Evolutionary conservation across 2,888 invertebrate species (phyloP), one percentile per base, ranked within the genome.

Genomic region (Matsumyia berberina): DNA sequence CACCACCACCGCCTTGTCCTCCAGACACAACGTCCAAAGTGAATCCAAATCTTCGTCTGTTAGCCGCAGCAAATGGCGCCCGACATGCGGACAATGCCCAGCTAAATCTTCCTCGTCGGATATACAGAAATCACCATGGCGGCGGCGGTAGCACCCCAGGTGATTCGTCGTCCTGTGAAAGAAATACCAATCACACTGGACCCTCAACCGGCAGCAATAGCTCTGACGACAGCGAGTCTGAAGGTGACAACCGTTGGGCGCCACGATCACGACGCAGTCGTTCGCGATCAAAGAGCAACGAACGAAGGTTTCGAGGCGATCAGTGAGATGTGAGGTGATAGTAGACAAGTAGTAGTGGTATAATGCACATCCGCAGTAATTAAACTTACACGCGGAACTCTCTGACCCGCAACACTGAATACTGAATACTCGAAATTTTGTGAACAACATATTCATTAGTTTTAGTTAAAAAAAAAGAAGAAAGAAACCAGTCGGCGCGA

Each of bases 201-300:
- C 74, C 72, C 29, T 72, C 73, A 58, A 76, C 69, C n/a, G 73
- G 39, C 15, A 86, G 67, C 42, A 81, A 85, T 73, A 89, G 88
- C 77, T 89, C 89, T 1, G 88, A 88, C 78, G 88, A 88, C 35
- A 88, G 88, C 77, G 89, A 89, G 76, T 87, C 87, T n/a, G 77
- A 74, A 19, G 83, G 78, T n/a, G 87, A 87, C 73, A 87, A 87
- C 74, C 83, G 88, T 67, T 89, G 88, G 88, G 87, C 86, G 44
- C 86, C 86, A 74, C 86, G 87, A 60, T 83, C 87, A 46, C 87
- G 88, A 57, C 87, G 88, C 15, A 88, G 87, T 58, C 87, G 88
- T 12, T 88, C 87, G 31, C 86, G 88, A 70, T 88, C 89, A 67
- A 88, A 88, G 87, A 89, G 88, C 86, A 87, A 87, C 86, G 88